A percentile compares a stretch with the other conserved stretches of the same genome.
Evolutionary conservation across 2,797 vertebrate genomes (phyloP).

Genomic region (Pipistrellus pygmaeus): DNA sequence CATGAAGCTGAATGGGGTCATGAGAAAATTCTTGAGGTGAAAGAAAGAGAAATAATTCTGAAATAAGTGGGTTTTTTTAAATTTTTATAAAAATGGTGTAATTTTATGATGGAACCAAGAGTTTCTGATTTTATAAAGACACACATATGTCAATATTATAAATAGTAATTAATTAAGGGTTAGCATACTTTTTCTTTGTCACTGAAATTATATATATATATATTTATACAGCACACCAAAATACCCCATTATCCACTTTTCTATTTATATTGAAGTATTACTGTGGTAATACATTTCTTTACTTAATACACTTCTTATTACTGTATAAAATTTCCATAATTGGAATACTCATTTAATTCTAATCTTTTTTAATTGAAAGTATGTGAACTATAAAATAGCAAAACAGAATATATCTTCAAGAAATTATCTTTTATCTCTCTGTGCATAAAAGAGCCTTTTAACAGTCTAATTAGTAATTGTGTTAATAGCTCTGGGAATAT

Average conservation of each 20-base stretch:
- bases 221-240: not conserved
- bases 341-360: conserved; percentile 67
- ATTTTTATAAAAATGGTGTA: not conserved
- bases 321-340: conserved; percentile 71
- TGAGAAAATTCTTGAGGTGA: conserved; percentile 20
- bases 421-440: conserved; percentile 76
- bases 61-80: conserved; percentile 48
- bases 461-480: conserved; percentile 62
- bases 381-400: conserved; percentile 70
- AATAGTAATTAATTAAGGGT: not conserved
- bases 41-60: conserved; percentile 21
- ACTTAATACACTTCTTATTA: conserved; percentile 68
- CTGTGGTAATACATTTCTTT: conserved; percentile 51
- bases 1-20: conserved; percentile 45
- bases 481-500: conserved; percentile 70
- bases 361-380: conserved; percentile 75
- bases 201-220: not conserved
- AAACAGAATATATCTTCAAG: conserved; percentile 68
- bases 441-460: conserved; percentile 52
- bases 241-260: not conserved
- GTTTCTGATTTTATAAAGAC: not conserved
- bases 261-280: conserved; percentile 48
- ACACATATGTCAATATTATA: not conserved
- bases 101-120: not conserved
- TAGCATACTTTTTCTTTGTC: not conserved